Conservation (phyloP, 2,113 vertebrate genomes). For the Paradoxurus hermaphroditus region DNA sequence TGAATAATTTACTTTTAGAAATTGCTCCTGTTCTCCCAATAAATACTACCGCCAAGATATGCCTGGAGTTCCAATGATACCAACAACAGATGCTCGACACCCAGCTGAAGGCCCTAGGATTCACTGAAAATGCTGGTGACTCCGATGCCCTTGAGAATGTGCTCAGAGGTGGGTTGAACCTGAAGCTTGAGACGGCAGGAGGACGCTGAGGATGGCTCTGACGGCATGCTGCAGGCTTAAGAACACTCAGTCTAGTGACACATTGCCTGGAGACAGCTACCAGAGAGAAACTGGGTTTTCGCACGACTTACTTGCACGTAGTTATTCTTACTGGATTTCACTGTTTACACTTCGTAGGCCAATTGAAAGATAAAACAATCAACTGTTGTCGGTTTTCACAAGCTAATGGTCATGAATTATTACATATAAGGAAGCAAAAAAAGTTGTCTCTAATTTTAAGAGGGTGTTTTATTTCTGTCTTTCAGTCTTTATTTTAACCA, state of each 20-base stretch:
- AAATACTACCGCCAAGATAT: background rate
- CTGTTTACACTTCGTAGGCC: background rate
- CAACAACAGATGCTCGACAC: background rate
- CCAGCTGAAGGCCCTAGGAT: background rate
- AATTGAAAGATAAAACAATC: constrained; percentile 49
- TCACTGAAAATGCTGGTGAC: background rate
- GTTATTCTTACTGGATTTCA: constrained; percentile 32
- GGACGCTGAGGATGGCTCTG: background rate
- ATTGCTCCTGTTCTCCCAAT: background rate
- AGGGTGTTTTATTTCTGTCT: constrained; percentile 19
- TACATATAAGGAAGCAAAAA: constrained; percentile 50
- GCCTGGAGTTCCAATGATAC: background rate
- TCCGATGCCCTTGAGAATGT: background rate
- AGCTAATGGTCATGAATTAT: constrained; percentile 51
- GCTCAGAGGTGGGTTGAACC: background rate
- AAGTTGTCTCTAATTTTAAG: constrained; percentile 4
- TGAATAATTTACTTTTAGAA: constrained; percentile 19
- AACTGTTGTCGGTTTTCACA: constrained; percentile 3
- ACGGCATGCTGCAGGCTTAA: background rate
- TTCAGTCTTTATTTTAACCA: constrained; percentile 48
- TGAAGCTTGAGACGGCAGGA: background rate
- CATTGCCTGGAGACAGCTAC: constrained; percentile 42
- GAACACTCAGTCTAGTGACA: background rate
- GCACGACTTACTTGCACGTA: background rate
- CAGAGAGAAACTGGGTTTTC: constrained; percentile 23